Conservation (phyloP, 2,888 invertebrate species). For the Lamellibrachia columna region DNA sequence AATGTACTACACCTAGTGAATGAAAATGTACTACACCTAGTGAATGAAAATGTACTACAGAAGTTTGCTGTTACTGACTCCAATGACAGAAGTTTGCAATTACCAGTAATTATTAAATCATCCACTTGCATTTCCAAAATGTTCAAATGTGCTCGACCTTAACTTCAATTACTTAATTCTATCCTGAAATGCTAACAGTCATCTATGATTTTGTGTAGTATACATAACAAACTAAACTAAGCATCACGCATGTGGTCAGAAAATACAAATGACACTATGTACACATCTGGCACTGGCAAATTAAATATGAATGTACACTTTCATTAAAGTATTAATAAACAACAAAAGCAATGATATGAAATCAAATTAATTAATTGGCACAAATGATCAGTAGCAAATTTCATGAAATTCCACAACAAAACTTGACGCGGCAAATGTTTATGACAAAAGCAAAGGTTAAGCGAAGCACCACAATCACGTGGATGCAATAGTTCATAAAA, state of each 20-base stretch:
- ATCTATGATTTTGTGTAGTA: no score
- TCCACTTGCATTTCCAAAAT: background rate
- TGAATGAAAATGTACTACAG: no score
- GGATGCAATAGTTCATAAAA: no score
- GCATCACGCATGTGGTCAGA: background rate
- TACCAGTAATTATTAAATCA: background rate
- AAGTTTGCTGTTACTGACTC: background rate
- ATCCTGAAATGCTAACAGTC: no score
- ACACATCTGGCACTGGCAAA: background rate
- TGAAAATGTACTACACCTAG: no score
- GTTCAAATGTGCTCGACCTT: background rate
- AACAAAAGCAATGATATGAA: slow-evolving; percentile 19
- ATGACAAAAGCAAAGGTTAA: background rate
- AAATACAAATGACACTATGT: background rate
- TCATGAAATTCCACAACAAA: background rate
- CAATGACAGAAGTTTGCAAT: background rate
- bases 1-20: no score
- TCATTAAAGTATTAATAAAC: background rate
- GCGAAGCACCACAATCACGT: background rate
- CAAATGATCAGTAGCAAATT: background rate
- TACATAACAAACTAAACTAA: background rate
- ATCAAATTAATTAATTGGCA: slow-evolving; percentile 23
- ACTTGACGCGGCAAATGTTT: background rate
- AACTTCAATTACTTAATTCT: background rate
- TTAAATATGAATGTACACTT: slow-evolving; percentile 19